Evolutionary conservation across 2,888 invertebrate species (phyloP).

Genomic region (Pandemis heparana): DNA sequence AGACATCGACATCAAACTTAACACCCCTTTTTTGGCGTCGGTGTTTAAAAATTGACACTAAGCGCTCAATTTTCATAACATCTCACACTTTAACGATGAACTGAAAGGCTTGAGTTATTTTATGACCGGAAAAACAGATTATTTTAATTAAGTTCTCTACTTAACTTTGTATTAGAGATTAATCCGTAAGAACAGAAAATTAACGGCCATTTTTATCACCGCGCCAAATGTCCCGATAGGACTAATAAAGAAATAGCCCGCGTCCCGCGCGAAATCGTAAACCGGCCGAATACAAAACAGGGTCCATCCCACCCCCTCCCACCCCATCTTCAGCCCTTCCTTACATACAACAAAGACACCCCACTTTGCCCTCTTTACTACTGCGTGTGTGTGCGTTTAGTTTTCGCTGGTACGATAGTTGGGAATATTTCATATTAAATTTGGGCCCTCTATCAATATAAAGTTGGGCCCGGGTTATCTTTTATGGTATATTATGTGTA

Average conservation of each 20-base stretch:
- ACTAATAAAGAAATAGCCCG: conserved; percentile 56
- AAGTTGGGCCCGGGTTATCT: conserved; percentile 69
- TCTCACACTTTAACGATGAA: too few relatives aligned
- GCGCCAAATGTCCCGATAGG: conserved; percentile 19
- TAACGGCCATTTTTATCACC: conserved; percentile 13
- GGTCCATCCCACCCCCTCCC: conserved; percentile 55
- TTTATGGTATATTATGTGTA: conserved; percentile 56
- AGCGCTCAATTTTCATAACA: too few relatives aligned
- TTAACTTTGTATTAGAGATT: too few relatives aligned
- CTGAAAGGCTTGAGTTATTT: too few relatives aligned
- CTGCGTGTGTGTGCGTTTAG: conserved; percentile 70
- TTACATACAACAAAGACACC: conserved; percentile 85
- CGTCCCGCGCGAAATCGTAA: conserved; percentile 83
- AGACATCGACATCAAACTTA: too few relatives aligned
- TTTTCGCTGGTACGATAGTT: conserved; percentile 62
- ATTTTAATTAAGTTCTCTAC: too few relatives aligned
- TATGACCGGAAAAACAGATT: too few relatives aligned
- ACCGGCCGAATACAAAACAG: conserved; percentile 84
- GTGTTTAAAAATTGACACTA: too few relatives aligned
- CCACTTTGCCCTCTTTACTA: conserved; percentile 63
- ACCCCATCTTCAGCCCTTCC: conserved; percentile 60
- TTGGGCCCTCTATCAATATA: conserved; percentile 81
- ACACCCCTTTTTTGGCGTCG: too few relatives aligned
- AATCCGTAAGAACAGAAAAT: background rate
- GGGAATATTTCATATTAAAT: conserved; percentile 84